These are phyloP conservation scores for Monomorium pharaonis DNA, from an alignment of 1,140 invertebrate species.

Conservation along the genomic window DNA sequence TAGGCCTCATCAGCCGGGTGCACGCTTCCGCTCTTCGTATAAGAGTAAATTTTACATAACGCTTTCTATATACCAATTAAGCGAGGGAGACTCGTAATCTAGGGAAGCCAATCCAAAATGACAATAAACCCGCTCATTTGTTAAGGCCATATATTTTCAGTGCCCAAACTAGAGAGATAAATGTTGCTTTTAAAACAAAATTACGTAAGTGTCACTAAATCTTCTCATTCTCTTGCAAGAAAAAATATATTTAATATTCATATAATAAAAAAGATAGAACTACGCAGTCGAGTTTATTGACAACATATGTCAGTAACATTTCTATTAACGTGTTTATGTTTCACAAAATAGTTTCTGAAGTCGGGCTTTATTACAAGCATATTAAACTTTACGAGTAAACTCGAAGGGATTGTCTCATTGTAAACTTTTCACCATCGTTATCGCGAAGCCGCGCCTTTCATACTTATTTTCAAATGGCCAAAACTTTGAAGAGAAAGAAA, in stretches of 20 bases:
- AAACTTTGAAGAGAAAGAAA: not conserved
- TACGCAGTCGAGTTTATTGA: not conserved
- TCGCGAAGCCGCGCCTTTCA: not conserved
- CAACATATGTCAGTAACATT: not conserved
- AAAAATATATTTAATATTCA: not conserved
- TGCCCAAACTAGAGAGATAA: not conserved
- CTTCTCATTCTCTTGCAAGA: not conserved
- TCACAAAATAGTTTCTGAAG: not conserved
- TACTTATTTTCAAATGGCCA: conserved; percentile 2
- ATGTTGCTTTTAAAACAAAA: not conserved
- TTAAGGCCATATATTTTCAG: not conserved
- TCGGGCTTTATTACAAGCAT: not conserved
- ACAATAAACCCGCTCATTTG: conserved; percentile 13
- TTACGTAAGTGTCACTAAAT: not conserved
- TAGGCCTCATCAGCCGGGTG: not conserved
- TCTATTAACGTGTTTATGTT: conserved; percentile 8
- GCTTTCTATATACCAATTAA: conserved; percentile 16
- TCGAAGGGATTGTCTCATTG: not conserved
- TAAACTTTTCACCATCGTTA: conserved; percentile 23
- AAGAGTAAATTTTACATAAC: not conserved
- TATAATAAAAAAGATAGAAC: not conserved
- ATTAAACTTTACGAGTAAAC: conserved; percentile 41
- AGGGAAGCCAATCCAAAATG: conserved; percentile 11
- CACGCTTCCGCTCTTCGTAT: not conserved
- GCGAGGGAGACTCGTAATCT: not conserved